A percentile compares a stretch with the other conserved stretches of the same genome.
These are phyloP conservation scores for Thermophis baileyi DNA, from an alignment of 2,113 vertebrate species.

Conservation along the genomic window DNA sequence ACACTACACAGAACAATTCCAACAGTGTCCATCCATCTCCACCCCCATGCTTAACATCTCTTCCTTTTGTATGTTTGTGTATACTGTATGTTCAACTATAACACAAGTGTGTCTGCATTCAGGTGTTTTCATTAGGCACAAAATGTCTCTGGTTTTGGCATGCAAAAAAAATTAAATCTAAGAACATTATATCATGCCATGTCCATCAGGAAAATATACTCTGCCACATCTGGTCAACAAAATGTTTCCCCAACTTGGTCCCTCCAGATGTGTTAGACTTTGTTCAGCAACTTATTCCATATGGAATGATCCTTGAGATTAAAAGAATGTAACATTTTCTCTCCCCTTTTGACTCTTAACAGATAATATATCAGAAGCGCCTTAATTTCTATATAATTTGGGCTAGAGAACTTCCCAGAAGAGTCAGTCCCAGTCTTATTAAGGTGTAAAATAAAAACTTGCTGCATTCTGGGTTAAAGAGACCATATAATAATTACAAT, in stretches of 20 bases:
- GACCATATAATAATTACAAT: neutral
- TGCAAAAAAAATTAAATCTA: neutral
- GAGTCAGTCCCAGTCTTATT: neutral
- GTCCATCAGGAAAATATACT: neutral
- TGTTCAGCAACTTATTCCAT: neutral
- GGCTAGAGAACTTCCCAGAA: neutral
- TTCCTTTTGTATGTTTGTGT: neutral
- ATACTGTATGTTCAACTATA: neutral
- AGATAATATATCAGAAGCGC: neutral
- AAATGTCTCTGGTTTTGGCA: neutral
- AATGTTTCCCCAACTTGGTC: neutral
- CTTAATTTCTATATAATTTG: neutral
- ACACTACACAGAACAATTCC: neutral
- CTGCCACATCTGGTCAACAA: neutral
- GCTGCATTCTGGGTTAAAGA: neutral
- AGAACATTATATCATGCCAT: neutral
- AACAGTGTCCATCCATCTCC: neutral
- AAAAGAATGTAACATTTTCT: neutral
- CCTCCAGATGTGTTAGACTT: neutral
- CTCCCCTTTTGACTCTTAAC: neutral
- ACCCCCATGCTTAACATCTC: neutral
- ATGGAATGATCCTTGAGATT: neutral
- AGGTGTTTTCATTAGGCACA: neutral
- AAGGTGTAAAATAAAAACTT: neutral
- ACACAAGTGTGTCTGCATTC: neutral